Conservation (phyloP, 2,113 vertebrate genomes). For the Corvus moneduloides region DNA sequence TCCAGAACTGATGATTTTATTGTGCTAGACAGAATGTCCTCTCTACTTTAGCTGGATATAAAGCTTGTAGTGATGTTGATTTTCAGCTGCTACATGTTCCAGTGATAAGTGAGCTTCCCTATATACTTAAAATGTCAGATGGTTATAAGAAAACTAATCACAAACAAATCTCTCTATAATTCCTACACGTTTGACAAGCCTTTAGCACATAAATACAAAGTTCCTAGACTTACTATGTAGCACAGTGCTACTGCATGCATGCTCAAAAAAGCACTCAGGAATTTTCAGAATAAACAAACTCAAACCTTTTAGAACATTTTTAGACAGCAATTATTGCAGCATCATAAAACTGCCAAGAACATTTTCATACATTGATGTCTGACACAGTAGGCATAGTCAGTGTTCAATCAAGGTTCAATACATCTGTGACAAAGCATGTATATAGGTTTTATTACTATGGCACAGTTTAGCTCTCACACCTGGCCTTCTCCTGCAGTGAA, state of each 20-base stretch:
- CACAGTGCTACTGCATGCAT: no score
- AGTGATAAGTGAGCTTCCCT: not conserved
- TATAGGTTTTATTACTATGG: not conserved
- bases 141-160: not conserved
- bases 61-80: not conserved
- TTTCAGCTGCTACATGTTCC: not conserved
- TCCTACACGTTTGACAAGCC: not conserved
- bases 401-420: not conserved
- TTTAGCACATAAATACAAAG: not conserved
- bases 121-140: not conserved
- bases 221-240: not conserved
- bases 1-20: not conserved
- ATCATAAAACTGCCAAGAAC: not conserved
- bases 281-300: not conserved
- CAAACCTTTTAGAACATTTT: not conserved
- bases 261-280: not conserved
- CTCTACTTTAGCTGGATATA: not conserved
- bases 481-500: not conserved
- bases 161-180: not conserved
- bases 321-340: not conserved
- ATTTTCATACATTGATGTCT: not conserved
- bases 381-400: fast-evolving
- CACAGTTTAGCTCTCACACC: not conserved
- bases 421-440: not conserved
- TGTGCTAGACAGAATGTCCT: not conserved